Conservation (phyloP, 1,140 invertebrate genomes). For the Philotrypesis tridentata region DNA sequence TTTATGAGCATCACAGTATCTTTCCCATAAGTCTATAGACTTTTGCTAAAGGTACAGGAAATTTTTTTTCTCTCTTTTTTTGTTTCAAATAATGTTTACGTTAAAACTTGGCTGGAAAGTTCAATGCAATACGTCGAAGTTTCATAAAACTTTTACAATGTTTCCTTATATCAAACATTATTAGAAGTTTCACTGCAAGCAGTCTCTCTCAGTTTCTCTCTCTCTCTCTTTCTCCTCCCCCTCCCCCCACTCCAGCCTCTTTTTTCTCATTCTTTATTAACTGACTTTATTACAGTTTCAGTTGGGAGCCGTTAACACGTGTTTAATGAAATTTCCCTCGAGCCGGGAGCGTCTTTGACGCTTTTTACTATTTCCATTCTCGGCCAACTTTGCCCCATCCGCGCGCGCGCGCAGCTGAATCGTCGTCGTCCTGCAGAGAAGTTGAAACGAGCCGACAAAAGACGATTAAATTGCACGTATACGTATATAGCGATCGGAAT, state of each 20-base stretch:
- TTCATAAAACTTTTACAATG: background rate
- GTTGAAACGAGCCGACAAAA: background rate
- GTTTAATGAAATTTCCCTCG: background rate
- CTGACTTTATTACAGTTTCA: background rate
- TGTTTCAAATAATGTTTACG: background rate
- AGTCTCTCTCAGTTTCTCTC: too few species aligned
- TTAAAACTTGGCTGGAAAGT: background rate
- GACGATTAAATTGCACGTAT: too few species aligned
- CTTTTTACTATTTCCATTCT: background rate
- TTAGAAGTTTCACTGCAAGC: background rate
- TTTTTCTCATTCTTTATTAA: background rate
- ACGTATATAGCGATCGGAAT: too few species aligned
- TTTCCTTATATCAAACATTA: background rate
- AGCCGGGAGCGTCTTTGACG: too few species aligned
- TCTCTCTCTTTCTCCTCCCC: too few species aligned
- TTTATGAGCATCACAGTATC: too few species aligned
- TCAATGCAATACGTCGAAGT: background rate
- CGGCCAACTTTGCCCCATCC: too few species aligned
- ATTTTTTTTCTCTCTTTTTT: background rate
- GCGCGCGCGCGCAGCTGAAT: too few species aligned
- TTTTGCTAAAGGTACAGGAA: background rate
- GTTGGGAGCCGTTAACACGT: background rate
- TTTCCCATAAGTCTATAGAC: too few species aligned
- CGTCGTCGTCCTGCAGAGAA: too few species aligned
- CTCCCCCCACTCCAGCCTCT: too few species aligned